Conservation (phyloP, 2,797 vertebrate genomes). For the Megaceryle alcyon region DNA sequence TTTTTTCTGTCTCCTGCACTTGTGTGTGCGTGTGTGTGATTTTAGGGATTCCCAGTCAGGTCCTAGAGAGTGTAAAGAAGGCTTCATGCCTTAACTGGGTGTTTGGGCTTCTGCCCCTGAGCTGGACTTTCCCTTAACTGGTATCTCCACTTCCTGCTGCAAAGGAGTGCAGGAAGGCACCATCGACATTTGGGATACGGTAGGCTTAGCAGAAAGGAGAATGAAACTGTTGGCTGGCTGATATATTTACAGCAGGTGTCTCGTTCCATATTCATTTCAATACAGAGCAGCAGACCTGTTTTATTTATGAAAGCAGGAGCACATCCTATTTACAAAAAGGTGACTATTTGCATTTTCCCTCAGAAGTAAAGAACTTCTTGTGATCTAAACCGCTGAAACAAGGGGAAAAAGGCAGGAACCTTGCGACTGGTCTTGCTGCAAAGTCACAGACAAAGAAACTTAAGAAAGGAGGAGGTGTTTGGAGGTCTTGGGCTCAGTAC, state of each 20-base stretch:
- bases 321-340: constrained; percentile 8
- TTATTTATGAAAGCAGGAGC: constrained; percentile 65
- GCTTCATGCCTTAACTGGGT: neutral
- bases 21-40: neutral
- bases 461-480: neutral
- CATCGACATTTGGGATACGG: constrained; percentile 15
- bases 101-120: neutral
- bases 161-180: neutral
- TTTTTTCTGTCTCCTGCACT: neutral
- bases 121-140: neutral
- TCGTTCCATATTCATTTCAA: constrained; percentile 32
- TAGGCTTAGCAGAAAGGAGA: constrained; percentile 44
- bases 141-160: neutral
- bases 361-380: neutral
- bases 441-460: neutral
- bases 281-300: neutral
- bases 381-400: neutral
- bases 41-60: neutral
- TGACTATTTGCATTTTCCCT: constrained; percentile 1
- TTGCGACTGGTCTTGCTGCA: neutral
- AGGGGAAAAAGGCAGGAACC: neutral
- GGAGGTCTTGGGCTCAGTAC: constrained; percentile 65
- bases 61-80: neutral
- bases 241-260: constrained; percentile 43
- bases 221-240: constrained; percentile 44